Evolutionary conservation across 2,888 invertebrate species (phyloP), one percentile per base, ranked within the genome.

Genomic region (Patella ulyssiponensis): DNA sequence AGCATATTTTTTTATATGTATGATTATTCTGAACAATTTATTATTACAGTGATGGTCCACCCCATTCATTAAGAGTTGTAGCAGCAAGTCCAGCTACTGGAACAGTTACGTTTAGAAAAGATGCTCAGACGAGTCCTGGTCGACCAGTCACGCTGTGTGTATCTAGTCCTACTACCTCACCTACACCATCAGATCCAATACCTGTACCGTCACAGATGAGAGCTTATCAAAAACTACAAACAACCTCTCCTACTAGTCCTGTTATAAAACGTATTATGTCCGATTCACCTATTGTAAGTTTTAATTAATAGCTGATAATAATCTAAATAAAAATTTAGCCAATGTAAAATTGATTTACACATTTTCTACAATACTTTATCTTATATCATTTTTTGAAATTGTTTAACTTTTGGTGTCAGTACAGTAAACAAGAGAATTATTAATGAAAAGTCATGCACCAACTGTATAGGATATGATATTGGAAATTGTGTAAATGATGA

Each of bases 181-280:
- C 84, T 15, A 80, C 83, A 17, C 77, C 86, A n/a, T 86, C 95
- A 9, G 95, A 95, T 89, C 95, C 96, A 9, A 94, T 95, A 82
- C 95, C 95, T 4, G 95, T 96, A 74, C 95, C 96, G 14, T 94
- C 94, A 12, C 94, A 94, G 88, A 92, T 93, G 79, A 93, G 93
- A 76, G 92, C 93, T 14, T 94, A 92, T 84, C 91, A 93, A 81
- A 91, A 92, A 79, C 93, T 93, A 69, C 88, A 89, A 77, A 84
- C 86, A 71, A 88, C 85, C 77, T 85, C 87, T 1, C 86, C 85
- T 7, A 79, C 82, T 20, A 76, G 74, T 33, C 69, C 77, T 12
- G 52, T 69, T 44, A 51, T 76, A 20, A 78, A 74, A 51, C 33
- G 69, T 51, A 77, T 75, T 80, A 54, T 71, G 58, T 77, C 76